Conservation (phyloP, 2,113 vertebrate genomes). For the Gallinago undulata region DNA sequence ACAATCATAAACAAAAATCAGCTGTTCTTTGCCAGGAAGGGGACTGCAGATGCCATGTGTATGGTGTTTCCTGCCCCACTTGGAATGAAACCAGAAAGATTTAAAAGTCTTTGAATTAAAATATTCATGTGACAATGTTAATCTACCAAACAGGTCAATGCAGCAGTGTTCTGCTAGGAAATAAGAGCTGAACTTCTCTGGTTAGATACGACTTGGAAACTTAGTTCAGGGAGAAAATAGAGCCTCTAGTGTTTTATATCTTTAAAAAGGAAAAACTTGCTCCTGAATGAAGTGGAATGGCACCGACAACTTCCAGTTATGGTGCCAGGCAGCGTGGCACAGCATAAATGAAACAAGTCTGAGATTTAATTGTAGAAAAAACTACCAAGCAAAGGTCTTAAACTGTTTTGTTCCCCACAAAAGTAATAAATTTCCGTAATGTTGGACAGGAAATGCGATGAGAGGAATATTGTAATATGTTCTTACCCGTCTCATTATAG, state of each 20-base stretch:
- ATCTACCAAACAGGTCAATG: background rate
- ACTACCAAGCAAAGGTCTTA: fast-evolving
- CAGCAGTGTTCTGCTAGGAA: background rate
- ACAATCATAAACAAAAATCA: background rate
- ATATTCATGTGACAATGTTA: constrained; percentile 38
- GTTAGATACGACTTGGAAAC: background rate
- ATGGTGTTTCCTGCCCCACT: background rate
- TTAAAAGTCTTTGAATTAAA: constrained; percentile 18
- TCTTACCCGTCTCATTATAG: constrained; percentile 97
- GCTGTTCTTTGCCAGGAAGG: background rate
- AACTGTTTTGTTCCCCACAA: background rate
- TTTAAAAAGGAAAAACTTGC: background rate
- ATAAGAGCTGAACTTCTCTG: background rate
- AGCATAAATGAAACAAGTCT: background rate
- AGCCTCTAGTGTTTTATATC: background rate
- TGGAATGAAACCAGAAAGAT: constrained; percentile 1
- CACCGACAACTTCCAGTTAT: background rate
- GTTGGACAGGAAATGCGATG: background rate
- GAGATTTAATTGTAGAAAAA: background rate
- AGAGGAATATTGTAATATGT: background rate
- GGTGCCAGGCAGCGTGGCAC: background rate
- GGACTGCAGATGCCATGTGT: background rate
- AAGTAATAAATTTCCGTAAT: background rate
- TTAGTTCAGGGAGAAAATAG: background rate
- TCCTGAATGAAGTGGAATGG: background rate